These are phyloP conservation scores for Odontesthes bonariensis DNA, from an alignment of 2,113 vertebrate species.

Conservation along the genomic window DNA sequence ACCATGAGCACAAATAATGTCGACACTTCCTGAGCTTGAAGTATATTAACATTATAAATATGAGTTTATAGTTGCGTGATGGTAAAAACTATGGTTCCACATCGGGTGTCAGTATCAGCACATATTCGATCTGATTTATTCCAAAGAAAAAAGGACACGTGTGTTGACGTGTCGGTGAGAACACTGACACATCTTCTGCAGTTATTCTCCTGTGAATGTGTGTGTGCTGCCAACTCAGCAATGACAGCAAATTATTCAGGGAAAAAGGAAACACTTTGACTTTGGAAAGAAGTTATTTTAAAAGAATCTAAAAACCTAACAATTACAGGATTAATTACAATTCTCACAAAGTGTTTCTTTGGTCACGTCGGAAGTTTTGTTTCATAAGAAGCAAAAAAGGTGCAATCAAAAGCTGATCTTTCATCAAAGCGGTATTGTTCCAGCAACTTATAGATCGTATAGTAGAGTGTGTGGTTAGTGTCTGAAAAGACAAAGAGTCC, in stretches of 20 bases:
- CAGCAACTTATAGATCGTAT: constrained; percentile 1
- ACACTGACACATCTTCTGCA: neutral
- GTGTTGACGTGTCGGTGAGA: neutral
- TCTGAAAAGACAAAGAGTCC: constrained; percentile 5
- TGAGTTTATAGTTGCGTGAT: constrained; percentile 1
- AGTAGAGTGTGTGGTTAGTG: constrained; percentile 6
- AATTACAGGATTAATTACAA: neutral
- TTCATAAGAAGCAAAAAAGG: constrained; percentile 11
- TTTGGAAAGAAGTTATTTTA: neutral
- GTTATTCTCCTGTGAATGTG: neutral
- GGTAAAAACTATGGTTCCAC: neutral
- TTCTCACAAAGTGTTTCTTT: neutral
- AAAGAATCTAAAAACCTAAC: neutral
- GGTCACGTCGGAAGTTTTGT: constrained; percentile 1
- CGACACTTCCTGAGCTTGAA: constrained; percentile 1
- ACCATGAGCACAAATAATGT: neutral
- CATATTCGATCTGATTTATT: constrained; percentile 4
- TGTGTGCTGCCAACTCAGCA: constrained; percentile 1
- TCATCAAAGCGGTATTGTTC: neutral
- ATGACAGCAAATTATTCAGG: neutral
- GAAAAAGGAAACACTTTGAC: neutral
- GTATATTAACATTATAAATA: constrained; percentile 10
- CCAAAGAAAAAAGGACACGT: neutral
- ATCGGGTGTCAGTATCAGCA: neutral
- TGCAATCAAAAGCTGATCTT: constrained; percentile 9